Base-by-base conservation (phyloP, 2,888 invertebrate genomes). In the Pyralis farinalis region DNA sequence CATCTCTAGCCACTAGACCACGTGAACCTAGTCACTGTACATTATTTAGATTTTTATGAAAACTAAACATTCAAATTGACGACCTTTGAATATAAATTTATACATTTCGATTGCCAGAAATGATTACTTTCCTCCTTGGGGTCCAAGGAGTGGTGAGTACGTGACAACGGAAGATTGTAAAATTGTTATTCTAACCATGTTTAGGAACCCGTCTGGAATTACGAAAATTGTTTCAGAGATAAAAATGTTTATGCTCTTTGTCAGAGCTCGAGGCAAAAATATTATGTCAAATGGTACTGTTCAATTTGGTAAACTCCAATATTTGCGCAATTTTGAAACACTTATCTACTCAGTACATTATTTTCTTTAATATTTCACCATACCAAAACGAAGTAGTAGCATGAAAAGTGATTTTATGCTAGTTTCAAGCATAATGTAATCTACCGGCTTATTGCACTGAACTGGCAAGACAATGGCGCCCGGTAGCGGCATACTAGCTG, bases 141-240 rank as follows among this genome's bases (percentile, higher is more conserved):
- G 75, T 63, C 69, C 78, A 66, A 75, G 69, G 79, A 74, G 80
- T 79, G 78, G 69, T 61, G 64, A 63, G 65, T 68, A 81, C 85
- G 84, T 85, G 85, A 82, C 79, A 66, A 64, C 61, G 65, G 69
- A 69, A 82, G 74, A 82, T 84, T 84, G 85, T 82, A 74, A 82
- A 83, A 82, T 86, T 85, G 79, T 78, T 85, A 86, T 85, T 85
- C 85, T 64, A 74, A 68, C 71, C 83, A 68, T 81, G 84, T 68
- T 78, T 74, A 73, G 68, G 71, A 73, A 72, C 74, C 70, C 71
- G 72, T 70, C 69, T 70, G 71, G 75, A 76, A 81, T 77, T 78
- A 82, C 78, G 71, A 80, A 83, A 83, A 81, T 79, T 81, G 81
- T 83, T 81, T 80, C 68, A 63, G 53, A 63, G 66, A 76, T 73